A percentile compares a stretch with the other conserved stretches of the same genome.
Evolutionary conservation across 2,888 invertebrate species (phyloP).

Genomic region (Artemia sinica): DNA sequence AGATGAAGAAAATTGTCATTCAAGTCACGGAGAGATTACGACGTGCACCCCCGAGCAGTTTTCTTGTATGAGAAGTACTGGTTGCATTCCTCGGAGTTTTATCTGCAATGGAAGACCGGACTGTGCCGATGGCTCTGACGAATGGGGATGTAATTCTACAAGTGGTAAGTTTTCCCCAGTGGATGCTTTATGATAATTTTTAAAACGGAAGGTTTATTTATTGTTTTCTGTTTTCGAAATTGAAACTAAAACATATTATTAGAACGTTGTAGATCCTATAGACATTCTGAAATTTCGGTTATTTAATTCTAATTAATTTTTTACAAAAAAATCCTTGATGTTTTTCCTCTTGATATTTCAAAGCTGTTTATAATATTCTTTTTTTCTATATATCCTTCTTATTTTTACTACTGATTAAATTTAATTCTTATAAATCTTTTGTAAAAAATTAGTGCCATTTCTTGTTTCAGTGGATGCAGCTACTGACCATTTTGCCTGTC

Average conservation of each 20-base stretch:
- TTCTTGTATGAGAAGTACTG: constrained; percentile 44
- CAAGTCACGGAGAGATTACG: neutral
- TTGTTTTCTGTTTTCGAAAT: no score
- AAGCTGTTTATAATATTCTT: neutral
- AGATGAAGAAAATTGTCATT: constrained; percentile 42
- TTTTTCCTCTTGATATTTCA: neutral
- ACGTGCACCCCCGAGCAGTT: constrained; percentile 34
- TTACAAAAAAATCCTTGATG: no score
- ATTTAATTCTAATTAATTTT: no score
- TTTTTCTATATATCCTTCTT: neutral
- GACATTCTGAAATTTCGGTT: no score
- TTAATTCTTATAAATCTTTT: neutral
- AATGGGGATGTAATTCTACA: constrained; percentile 32
- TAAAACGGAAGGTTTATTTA: no score
- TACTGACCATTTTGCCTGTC: constrained; percentile 19
- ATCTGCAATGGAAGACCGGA: constrained; percentile 40
- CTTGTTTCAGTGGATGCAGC: constrained; percentile 13
- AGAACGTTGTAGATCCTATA: no score
- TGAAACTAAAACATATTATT: no score
- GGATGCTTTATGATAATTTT: no score
- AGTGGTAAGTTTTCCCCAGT: neutral
- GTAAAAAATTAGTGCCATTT: neutral
- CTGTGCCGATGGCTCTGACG: constrained; percentile 42
- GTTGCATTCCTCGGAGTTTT: constrained; percentile 38
- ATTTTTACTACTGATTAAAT: neutral